Conservation (phyloP, 1,140 invertebrate species). For the Akabosia matsudoensis region DNA sequence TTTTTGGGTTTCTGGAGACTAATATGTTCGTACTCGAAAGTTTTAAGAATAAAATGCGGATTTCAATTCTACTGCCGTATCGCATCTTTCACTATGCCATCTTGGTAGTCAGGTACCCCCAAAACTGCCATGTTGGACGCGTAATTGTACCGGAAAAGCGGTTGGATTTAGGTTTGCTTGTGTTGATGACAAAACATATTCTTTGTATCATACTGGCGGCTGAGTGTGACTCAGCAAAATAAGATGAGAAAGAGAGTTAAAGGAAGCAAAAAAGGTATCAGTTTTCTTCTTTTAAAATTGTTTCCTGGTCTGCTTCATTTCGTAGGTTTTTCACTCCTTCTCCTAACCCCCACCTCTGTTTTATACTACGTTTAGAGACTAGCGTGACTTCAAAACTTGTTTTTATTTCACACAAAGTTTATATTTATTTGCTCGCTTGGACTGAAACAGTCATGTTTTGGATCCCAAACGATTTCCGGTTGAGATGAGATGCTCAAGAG, state of each 20-base stretch:
- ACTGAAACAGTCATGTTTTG: not conserved
- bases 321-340: not conserved
- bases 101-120: too few species aligned
- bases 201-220: not conserved
- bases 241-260: not conserved
- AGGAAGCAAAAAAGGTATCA: not conserved
- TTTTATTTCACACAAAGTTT: not conserved
- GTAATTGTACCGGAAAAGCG: not conserved
- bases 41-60: conserved; percentile 1
- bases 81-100: not conserved
- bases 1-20: not conserved
- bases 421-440: not conserved
- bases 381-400: not conserved
- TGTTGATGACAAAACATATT: not conserved
- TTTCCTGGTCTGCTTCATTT: not conserved
- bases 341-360: too few species aligned
- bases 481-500: not conserved
- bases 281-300: not conserved
- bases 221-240: not conserved
- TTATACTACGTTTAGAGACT: too few species aligned
- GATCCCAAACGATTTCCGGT: conserved; percentile 6
- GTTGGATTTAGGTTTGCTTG: not conserved
- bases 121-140: too few species aligned
- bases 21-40: not conserved
- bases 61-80: conserved; percentile 14